Percentiles rank a stretch among this genome's conserved stretches.
Conservation (phyloP, 2,113 vertebrate genomes). For the Craseonycteris thonglongyai region DNA sequence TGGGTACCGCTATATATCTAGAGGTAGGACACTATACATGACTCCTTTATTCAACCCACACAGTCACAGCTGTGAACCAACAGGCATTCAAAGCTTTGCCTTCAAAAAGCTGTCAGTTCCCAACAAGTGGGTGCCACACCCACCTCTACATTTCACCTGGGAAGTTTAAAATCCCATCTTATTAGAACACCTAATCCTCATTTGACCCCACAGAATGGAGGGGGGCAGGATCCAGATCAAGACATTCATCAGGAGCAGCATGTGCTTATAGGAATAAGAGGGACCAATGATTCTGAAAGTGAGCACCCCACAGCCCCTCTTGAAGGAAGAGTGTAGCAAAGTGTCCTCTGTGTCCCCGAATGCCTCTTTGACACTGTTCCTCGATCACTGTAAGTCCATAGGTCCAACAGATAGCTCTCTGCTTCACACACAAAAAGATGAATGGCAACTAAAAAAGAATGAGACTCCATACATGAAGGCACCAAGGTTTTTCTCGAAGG, state of each 20-base stretch:
- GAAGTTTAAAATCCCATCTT: neutral
- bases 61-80: neutral
- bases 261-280: neutral
- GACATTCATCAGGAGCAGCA: neutral
- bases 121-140: neutral
- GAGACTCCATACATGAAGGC: neutral
- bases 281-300: neutral
- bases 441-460: neutral
- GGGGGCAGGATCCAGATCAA: too few species aligned
- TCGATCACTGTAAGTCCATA: neutral
- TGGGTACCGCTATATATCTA: neutral
- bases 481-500: neutral
- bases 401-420: neutral
- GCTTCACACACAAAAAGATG: neutral
- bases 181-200: neutral
- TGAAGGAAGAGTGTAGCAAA: neutral
- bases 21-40: neutral
- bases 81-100: neutral
- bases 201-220: neutral
- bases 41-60: neutral
- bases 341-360: neutral
- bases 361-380: neutral
- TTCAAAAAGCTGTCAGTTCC: neutral
- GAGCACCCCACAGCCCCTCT: neutral
- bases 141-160: neutral